Evolutionary conservation across 2,113 vertebrate species (phyloP).

Genomic region (Erpornis zantholeuca): DNA sequence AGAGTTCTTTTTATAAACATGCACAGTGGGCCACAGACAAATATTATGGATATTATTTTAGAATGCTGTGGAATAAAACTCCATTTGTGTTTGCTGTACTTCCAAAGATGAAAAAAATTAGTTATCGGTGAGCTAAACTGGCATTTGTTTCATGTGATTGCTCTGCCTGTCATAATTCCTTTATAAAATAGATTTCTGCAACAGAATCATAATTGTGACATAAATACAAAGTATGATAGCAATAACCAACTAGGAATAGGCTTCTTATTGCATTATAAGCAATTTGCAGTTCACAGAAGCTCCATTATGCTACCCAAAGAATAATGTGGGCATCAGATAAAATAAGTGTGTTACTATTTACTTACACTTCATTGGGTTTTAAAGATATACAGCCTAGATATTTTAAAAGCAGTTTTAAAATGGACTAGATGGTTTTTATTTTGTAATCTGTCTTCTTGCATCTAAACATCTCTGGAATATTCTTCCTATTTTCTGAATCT

Average conservation of each 20-base stretch:
- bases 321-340: conserved; percentile 1
- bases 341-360: not conserved
- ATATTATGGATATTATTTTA: not conserved
- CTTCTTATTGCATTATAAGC: conserved; percentile 22
- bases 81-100: not conserved
- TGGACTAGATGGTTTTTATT: not conserved
- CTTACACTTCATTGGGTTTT: not conserved
- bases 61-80: conserved; percentile 5
- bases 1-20: not conserved
- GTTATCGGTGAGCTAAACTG: conserved; percentile 23
- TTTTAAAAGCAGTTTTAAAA: not conserved
- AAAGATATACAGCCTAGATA: not conserved
- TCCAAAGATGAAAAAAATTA: conserved; percentile 32
- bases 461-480: not conserved
- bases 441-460: not conserved
- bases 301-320: not conserved
- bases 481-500: not conserved
- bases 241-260: conserved; percentile 24
- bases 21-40: not conserved
- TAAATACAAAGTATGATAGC: conserved; percentile 40
- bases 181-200: conserved; percentile 41
- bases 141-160: not conserved
- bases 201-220: conserved; percentile 47
- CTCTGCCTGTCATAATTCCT: not conserved
- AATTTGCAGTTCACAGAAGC: conserved; percentile 49